phyloP scores from a whole-genome alignment of 2,888 invertebrate genomes.

The Girardia tigrina region DNA sequence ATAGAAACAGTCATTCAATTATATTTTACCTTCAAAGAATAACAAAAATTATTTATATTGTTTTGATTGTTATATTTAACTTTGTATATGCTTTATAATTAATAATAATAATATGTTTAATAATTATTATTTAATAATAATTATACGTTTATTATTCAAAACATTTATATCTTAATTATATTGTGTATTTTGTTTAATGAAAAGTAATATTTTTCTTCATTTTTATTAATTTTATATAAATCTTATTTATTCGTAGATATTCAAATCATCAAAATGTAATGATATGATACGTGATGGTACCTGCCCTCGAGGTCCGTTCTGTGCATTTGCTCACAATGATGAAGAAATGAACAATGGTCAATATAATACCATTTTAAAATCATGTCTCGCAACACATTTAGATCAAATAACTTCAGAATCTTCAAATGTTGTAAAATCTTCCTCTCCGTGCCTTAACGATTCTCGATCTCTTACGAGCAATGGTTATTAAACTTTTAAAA shows the following conservation, averaged over 20 bases:
- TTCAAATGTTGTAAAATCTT: neutral
- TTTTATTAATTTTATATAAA: constrained; percentile 59
- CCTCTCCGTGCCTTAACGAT: constrained; percentile 13
- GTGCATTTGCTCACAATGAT: constrained; percentile 56
- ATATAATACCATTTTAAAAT: neutral
- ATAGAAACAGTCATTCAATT: too few species aligned
- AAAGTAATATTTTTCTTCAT: too few species aligned
- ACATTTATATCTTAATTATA: too few species aligned
- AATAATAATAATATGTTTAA: too few species aligned
- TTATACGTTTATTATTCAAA: too few species aligned
- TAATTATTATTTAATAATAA: too few species aligned
- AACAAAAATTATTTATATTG: too few species aligned
- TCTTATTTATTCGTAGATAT: constrained; percentile 57
- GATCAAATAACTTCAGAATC: neutral
- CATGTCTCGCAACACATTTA: neutral
- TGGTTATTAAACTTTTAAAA: neutral
- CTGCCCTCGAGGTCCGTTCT: constrained; percentile 92
- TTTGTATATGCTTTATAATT: too few species aligned
- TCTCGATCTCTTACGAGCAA: neutral
- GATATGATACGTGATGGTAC: constrained; percentile 95
- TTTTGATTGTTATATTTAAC: too few species aligned
- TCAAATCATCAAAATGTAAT: constrained; percentile 96
- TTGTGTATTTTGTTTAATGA: too few species aligned
- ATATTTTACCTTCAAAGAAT: too few species aligned
- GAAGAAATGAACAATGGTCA: constrained; percentile 8